Evolutionary conservation across 2,888 invertebrate species (phyloP).

Genomic region (Pimpla rufipes): DNA sequence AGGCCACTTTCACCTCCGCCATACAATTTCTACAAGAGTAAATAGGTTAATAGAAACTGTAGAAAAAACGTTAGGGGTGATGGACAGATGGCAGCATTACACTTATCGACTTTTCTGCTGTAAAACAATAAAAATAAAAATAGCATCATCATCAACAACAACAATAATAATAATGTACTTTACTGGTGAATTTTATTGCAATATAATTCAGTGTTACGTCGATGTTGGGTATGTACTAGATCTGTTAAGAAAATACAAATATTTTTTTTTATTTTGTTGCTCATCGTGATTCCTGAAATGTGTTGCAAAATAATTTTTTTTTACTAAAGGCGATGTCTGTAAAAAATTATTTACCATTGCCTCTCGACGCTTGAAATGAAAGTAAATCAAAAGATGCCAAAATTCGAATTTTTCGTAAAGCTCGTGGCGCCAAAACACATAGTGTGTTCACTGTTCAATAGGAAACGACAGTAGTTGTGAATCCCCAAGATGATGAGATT

Average conservation of each 20-base stretch:
- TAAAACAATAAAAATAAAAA: background rate
- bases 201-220: too few relatives aligned
- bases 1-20: background rate
- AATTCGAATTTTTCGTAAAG: background rate
- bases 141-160: background rate
- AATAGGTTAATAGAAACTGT: slow-evolving; percentile 16
- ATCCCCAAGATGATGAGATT: background rate
- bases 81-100: background rate
- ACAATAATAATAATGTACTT: background rate
- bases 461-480: background rate
- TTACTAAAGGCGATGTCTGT: too few relatives aligned
- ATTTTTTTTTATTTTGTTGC: too few relatives aligned
- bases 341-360: too few relatives aligned
- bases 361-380: too few relatives aligned
- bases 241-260: too few relatives aligned
- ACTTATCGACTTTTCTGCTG: background rate
- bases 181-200: background rate
- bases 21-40: background rate
- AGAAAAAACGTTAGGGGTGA: background rate
- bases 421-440: background rate
- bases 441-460: background rate
- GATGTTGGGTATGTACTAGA: too few relatives aligned
- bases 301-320: too few relatives aligned
- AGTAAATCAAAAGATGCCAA: background rate
- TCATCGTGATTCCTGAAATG: too few relatives aligned